Evolutionary conservation across 2,888 invertebrate species (phyloP).

Genomic region (Cheilosia urbana): DNA sequence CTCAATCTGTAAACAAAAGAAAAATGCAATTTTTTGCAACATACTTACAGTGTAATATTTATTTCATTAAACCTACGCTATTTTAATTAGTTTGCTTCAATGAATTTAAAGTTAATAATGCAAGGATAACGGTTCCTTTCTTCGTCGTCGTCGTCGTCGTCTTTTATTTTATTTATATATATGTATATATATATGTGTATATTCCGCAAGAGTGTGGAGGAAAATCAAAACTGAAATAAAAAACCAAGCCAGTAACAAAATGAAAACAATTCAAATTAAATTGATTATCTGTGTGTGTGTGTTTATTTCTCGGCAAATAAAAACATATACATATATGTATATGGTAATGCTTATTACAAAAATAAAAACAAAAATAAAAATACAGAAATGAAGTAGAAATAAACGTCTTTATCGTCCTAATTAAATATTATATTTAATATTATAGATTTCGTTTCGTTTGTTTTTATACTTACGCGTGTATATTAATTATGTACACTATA

Average conservation of each 20-base stretch:
- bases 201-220: slow-evolving; percentile 31
- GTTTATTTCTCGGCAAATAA: slow-evolving; percentile 68
- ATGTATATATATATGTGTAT: slow-evolving; percentile 29
- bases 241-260: slow-evolving; percentile 5
- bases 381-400: slow-evolving; percentile 42
- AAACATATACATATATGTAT: slow-evolving; percentile 50
- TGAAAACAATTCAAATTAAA: slow-evolving; percentile 43
- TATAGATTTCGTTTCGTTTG: slow-evolving; percentile 19
- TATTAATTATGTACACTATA: slow-evolving; percentile 56
- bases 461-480: slow-evolving; percentile 17
- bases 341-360: slow-evolving; percentile 15
- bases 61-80: slow-evolving; percentile 55
- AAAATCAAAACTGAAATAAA: slow-evolving; percentile 5
- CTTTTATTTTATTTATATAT: slow-evolving; percentile 32
- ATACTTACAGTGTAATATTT: slow-evolving; percentile 65
- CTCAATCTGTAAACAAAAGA: slow-evolving; percentile 43
- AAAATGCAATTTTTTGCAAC: slow-evolving; percentile 23
- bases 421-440: slow-evolving; percentile 38
- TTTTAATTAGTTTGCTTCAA: slow-evolving; percentile 59
- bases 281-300: slow-evolving; percentile 50
- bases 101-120: slow-evolving; percentile 70
- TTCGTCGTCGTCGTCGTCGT: too few species aligned
- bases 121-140: slow-evolving; percentile 74
- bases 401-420: slow-evolving; percentile 17
- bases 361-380: slow-evolving; percentile 44